Base-by-base conservation (phyloP, 2,113 vertebrate species). In the Vicugna pacos region DNA sequence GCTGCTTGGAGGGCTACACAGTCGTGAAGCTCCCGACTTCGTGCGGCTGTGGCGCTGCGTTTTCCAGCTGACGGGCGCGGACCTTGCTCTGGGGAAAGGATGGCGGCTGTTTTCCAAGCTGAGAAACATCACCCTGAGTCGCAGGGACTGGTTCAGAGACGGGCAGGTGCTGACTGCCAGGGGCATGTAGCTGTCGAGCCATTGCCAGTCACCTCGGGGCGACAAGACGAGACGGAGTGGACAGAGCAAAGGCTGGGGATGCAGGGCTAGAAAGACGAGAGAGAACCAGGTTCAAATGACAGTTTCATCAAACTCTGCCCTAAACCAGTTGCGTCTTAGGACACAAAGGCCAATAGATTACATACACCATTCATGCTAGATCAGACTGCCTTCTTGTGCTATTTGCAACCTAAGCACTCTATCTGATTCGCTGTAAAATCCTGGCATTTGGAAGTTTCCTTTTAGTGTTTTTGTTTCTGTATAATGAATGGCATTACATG, bases 111-210 rank as follows among this genome's bases (percentile, higher is more conserved):
- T 24, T 52, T 75, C 24, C 3, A 64, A 26, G 19, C 17, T 32
- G 24, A 22, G 5, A 67, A 7, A 4, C 20, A 8, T n/a, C 15
- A 20, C 10, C 50, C 17, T 3, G 0, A 3, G 16, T 8, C 54
- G 2, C 0, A 0, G 13, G 26, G 28, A 19, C 1, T n/a, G 54
- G 19, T 17, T 42, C 14, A 72, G 84, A 35, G 54, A 52, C 2
- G 19, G 13, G 12, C 3, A 13, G 0, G 9, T 2, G 32, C 12
- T 16, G 52, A 30, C 20, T 32, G 46, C 24, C 50, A 38, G 62
- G 50, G 42, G 58, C 28, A 14, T 0, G 13, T 30, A 60, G 77
- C 35, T 22, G 5, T 58, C 7, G 52, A 38, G 12, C 54, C 42
- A 24, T 6, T 24, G 13, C 38, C 6, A 14, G 15, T 24, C 64